Evolutionary conservation across 2,113 vertebrate genomes (phyloP).

Genomic region (Barbus barbus): DNA sequence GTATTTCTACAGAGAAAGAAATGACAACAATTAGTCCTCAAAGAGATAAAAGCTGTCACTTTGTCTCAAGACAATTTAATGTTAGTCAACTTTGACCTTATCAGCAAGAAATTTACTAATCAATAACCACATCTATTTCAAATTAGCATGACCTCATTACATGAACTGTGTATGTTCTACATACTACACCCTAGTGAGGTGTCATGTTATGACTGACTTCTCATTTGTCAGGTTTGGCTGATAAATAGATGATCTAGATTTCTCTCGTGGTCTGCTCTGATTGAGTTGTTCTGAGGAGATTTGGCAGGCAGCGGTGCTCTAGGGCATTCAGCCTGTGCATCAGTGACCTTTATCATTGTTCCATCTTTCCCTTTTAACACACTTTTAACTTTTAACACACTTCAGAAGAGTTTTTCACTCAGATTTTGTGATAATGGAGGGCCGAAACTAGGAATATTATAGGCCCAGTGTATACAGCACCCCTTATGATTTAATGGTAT

Average conservation of each 20-base stretch:
- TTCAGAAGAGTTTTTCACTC: background rate
- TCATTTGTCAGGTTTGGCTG: background rate
- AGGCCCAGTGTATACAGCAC: background rate
- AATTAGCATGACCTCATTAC: background rate
- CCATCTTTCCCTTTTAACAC: background rate
- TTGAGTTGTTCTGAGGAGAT: conserved; percentile 18
- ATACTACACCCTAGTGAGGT: background rate
- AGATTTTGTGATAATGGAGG: background rate
- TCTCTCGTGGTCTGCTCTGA: conserved; percentile 14
- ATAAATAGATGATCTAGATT: conserved; percentile 23
- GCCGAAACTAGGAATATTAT: background rate
- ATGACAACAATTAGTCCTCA: too few species aligned
- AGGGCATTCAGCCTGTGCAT: conserved; percentile 23
- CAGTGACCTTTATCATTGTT: conserved; percentile 6
- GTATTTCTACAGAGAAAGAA: too few species aligned
- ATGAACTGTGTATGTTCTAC: background rate
- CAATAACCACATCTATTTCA: background rate
- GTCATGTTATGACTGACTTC: background rate
- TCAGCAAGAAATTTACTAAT: background rate
- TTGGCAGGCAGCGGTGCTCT: conserved; percentile 19
- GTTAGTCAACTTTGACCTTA: background rate
- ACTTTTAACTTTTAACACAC: background rate
- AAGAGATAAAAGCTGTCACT: too few species aligned
- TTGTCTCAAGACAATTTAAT: background rate
- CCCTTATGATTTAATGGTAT: background rate